Conservation (phyloP, 2,888 invertebrate genomes). For the Netelia inedita region DNA sequence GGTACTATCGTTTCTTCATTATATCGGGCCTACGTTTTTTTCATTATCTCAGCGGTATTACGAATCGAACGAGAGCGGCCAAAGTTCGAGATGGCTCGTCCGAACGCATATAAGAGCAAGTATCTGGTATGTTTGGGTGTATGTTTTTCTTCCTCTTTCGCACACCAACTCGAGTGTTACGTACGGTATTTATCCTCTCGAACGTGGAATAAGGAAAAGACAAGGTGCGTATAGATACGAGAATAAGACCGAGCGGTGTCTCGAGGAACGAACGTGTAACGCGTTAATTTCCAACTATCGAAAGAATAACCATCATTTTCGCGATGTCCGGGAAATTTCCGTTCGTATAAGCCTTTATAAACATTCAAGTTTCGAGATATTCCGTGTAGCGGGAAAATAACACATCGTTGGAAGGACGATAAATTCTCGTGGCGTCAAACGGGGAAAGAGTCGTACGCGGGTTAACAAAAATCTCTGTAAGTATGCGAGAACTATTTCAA, state of each 20-base stretch:
- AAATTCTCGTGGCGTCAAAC: not conserved
- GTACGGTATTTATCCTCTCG: constrained; percentile 12
- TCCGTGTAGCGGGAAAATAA: not conserved
- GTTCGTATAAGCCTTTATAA: not conserved
- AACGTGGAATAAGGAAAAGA: constrained; percentile 5
- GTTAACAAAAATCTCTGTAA: not conserved
- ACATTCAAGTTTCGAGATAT: not conserved
- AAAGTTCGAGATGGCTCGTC: too few species aligned
- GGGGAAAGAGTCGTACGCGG: not conserved
- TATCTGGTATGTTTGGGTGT: too few species aligned
- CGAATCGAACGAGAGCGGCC: too few species aligned
- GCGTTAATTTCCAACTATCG: too few species aligned
- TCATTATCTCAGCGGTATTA: not conserved
- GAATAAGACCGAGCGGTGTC: constrained; percentile 8
- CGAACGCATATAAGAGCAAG: too few species aligned
- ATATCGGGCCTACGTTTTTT: too few species aligned
- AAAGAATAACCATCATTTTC: too few species aligned
- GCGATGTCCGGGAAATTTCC: too few species aligned
- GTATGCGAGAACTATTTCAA: not conserved
- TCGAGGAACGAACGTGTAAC: not conserved
- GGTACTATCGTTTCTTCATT: not conserved
- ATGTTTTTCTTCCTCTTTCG: not conserved
- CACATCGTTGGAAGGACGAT: constrained; percentile 16
- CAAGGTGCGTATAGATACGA: not conserved
- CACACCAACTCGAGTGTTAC: not conserved